Percentiles rank a stretch among this genome's conserved stretches.
Evolutionary conservation across 2,888 invertebrate species (phyloP).

Genomic region (Acanthopleura granulata): DNA sequence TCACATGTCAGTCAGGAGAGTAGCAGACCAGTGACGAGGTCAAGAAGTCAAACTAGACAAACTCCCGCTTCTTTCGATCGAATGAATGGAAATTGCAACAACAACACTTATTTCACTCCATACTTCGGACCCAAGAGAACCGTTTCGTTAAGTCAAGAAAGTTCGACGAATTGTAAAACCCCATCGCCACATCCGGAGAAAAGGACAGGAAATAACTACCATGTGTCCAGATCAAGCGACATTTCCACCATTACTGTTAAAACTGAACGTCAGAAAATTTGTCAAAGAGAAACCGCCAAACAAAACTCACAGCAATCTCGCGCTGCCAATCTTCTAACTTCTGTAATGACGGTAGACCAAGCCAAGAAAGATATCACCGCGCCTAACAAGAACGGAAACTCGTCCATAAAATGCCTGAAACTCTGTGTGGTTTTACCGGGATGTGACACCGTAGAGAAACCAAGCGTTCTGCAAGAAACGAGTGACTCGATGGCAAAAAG

Average conservation of each 20-base stretch:
- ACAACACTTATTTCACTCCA: too few relatives aligned
- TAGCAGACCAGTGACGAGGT: neutral
- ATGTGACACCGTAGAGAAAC: neutral
- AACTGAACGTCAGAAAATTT: neutral
- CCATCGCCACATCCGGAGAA: neutral
- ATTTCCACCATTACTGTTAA: neutral
- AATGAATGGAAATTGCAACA: too few relatives aligned
- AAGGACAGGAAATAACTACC: neutral
- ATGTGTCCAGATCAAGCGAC: neutral
- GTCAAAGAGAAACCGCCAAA: neutral
- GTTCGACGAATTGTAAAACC: too few relatives aligned
- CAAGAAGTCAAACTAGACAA: neutral
- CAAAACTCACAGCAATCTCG: neutral
- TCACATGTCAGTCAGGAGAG: neutral
- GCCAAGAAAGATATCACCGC: neutral
- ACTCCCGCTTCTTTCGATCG: too few relatives aligned
- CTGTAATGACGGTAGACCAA: neutral
- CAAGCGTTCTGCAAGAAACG: neutral
- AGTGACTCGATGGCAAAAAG: neutral
- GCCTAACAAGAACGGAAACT: neutral
- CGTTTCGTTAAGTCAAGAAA: neutral
- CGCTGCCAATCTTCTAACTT: neutral
- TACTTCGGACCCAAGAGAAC: too few relatives aligned
- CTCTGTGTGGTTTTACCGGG: neutral
- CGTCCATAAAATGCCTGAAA: neutral